Percentiles rank a stretch among this genome's conserved stretches.
Evolutionary conservation across 2,113 vertebrate species (phyloP).

Genomic region (Neogale vison): DNA sequence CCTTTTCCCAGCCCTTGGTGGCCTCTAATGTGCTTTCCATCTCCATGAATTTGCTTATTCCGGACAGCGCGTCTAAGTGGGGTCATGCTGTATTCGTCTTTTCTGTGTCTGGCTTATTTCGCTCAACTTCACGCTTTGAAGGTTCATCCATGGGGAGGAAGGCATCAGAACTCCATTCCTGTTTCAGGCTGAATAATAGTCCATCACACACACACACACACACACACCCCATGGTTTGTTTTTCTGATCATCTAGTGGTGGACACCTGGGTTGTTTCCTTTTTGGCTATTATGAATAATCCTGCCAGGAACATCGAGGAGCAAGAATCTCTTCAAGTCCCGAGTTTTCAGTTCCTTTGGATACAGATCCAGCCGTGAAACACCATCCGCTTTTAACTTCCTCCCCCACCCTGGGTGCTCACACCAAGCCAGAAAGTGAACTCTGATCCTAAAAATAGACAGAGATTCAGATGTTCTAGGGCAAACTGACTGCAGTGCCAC

Average conservation of each 20-base stretch:
- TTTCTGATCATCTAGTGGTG: not conserved
- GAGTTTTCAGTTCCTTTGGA: not conserved
- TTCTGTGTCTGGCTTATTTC: not conserved
- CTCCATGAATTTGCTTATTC: not conserved
- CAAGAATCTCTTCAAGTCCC: not conserved
- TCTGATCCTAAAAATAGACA: conserved; percentile 63
- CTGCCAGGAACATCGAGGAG: not conserved
- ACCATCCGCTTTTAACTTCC: conserved; percentile 25
- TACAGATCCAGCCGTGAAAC: conserved; percentile 7
- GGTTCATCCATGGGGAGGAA: not conserved
- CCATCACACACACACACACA: not conserved
- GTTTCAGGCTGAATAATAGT: not conserved
- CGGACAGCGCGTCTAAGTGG: not conserved
- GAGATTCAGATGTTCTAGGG: conserved; percentile 51
- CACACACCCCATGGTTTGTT: not conserved
- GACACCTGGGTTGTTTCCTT: not conserved
- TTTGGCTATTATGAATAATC: not conserved
- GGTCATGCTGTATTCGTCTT: not conserved
- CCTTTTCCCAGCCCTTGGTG: not conserved
- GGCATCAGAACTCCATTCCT: not conserved
- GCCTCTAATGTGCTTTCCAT: not conserved
- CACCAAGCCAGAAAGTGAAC: conserved; percentile 51
- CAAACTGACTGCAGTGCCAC: not conserved
- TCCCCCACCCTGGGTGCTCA: conserved; percentile 12
- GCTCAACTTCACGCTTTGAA: not conserved